These are phyloP conservation scores for Arvicanthis niloticus DNA, from an alignment of 2,113 vertebrate genomes.

Conservation along the genomic window DNA sequence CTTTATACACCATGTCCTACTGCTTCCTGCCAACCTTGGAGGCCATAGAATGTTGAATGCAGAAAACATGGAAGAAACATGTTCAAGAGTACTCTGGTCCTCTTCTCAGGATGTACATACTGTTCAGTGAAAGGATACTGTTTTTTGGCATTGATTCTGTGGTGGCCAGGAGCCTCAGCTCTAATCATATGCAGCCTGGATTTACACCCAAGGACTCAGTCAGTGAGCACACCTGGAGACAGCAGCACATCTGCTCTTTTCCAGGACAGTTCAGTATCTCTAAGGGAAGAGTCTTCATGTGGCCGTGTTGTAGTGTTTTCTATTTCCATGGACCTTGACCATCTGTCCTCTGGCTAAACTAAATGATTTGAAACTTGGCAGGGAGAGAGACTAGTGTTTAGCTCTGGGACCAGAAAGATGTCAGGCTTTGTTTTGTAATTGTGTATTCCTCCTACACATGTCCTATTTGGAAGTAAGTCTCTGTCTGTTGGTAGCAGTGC, in stretches of 20 bases:
- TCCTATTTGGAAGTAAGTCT: neutral
- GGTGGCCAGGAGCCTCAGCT: constrained; percentile 12
- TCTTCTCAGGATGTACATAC: neutral
- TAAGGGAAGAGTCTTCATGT: neutral
- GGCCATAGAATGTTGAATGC: neutral
- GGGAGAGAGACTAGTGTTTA: neutral
- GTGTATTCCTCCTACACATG: neutral
- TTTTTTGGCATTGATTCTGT: neutral
- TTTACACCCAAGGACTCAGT: neutral
- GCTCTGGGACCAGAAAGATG: neutral
- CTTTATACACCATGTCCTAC: neutral
- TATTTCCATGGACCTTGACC: neutral
- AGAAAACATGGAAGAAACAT: neutral
- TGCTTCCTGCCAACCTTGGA: neutral
- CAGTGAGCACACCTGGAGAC: neutral
- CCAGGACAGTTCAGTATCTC: neutral
- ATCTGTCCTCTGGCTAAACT: constrained; percentile 18
- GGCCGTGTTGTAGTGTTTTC: neutral
- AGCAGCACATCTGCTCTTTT: neutral
- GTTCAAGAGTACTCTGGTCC: neutral
- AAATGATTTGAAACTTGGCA: constrained; percentile 37
- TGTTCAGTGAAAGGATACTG: neutral
- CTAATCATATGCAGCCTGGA: neutral
- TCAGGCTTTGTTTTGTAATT: neutral
- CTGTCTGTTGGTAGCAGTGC: neutral